phyloP scores from a whole-genome alignment of 1,140 invertebrate species.

The Brachionus angularis region DNA sequence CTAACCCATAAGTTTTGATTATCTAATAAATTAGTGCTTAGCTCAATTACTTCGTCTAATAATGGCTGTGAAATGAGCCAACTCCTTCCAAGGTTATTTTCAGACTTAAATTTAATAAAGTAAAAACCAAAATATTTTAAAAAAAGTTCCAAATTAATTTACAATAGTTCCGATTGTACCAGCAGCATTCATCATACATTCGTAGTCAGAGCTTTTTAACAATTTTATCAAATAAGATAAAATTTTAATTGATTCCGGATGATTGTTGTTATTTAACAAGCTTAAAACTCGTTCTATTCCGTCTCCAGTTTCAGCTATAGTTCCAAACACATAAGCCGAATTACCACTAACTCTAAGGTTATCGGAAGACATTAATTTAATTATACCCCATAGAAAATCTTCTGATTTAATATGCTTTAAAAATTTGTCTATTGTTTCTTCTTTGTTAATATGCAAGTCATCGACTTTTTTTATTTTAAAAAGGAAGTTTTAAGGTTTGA shows the following conservation, averaged over 20 bases:
- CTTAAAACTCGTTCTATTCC: constrained; percentile 52
- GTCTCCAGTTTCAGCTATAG: constrained; percentile 53
- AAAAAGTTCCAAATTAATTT: constrained; percentile 33
- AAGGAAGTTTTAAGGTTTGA: constrained; percentile 44
- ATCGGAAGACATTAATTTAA: constrained; percentile 51
- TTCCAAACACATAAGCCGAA: constrained; percentile 56
- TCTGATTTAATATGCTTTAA: constrained; percentile 54
- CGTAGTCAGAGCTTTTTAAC: constrained; percentile 54
- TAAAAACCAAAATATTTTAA: no score
- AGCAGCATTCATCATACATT: constrained; percentile 58
- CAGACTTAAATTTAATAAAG: constrained; percentile 52
- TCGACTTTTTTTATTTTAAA: constrained; percentile 50
- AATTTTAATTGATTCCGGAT: constrained; percentile 48
- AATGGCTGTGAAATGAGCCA: constrained; percentile 53
- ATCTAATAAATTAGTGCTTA: constrained; percentile 50
- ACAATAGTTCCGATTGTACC: constrained; percentile 58
- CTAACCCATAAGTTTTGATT: constrained; percentile 56
- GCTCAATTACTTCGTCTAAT: constrained; percentile 49
- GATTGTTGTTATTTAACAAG: constrained; percentile 48
- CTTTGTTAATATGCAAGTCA: constrained; percentile 55
- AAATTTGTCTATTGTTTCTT: constrained; percentile 52
- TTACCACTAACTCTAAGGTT: constrained; percentile 56
- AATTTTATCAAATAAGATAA: constrained; percentile 52
- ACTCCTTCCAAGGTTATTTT: constrained; percentile 52
- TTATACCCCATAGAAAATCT: constrained; percentile 55